Base-by-base conservation (phyloP, 2,888 invertebrate genomes). In the Netelia melanura region DNA sequence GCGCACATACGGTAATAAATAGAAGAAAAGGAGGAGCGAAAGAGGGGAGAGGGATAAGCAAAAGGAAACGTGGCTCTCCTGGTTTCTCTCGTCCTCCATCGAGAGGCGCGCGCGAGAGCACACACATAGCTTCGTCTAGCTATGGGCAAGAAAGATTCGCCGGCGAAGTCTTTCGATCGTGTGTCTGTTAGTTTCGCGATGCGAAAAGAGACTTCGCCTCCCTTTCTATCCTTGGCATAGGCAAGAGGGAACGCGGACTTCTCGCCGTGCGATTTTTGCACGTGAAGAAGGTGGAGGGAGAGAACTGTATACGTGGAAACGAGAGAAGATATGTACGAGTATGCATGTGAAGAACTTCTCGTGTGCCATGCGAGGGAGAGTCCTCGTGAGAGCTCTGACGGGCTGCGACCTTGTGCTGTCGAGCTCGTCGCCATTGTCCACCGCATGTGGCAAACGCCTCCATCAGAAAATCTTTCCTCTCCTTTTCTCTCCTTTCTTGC, bases 341-440 rank as follows among this genome's bases (percentile, higher is more conserved):
- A 52, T 54, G 30, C 43, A 14, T 58, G 70, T 17, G 68, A n/a
- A 75, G 81, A 54, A 64, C 52, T 70, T 54, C 65, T 64, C 61
- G 64, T 61, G 64, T 61, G 74, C 17, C 21, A 68, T 44, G 64
- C 61, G 72, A 67, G 67, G 67, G 76, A 79, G 77, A 44, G 56
- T 70, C 79, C 11, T 65, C 77, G 70, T 70, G 75, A 65, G 67
- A 52, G 64, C 76, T 81, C 61, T 76, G 77, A 82, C 78, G 82
- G 86, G 85, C 38, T 87, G 90, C 90, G 91, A 91, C 91, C 91
- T 91, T 91, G 91, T 91, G 88, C 90, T 90, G 91, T 91, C 91
- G 88, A 87, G 87, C 89, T 89, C 89, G 90, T 91, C 91, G 91
- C 90, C 91, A 91, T 91, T 91, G 91, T 91, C 89, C 90, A 89